phyloP scores from a whole-genome alignment of 2,797 vertebrate genomes.

The Lepilemur septentrionalis region DNA sequence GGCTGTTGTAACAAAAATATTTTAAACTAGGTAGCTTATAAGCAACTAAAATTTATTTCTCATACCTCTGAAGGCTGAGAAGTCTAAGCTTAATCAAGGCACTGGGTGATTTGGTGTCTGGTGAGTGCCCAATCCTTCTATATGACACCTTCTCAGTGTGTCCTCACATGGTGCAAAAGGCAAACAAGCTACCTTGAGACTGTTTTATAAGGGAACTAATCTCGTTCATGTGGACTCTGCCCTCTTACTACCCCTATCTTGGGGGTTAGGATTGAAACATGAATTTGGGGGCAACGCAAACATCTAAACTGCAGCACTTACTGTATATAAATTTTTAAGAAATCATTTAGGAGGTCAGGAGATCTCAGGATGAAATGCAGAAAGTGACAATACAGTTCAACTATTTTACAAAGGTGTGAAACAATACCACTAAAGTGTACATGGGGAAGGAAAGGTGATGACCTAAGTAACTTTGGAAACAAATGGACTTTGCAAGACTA shows the following conservation, averaged over 20 bases:
- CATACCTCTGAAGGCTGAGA: neutral
- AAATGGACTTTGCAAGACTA: neutral
- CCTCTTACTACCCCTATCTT: neutral
- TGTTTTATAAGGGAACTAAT: neutral
- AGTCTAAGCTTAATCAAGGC: neutral
- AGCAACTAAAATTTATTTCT: neutral
- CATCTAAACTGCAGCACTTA: neutral
- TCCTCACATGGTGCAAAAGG: neutral
- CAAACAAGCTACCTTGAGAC: neutral
- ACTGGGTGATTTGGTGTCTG: neutral
- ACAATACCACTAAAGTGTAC: neutral
- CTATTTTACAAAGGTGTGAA: neutral
- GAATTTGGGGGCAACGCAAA: neutral
- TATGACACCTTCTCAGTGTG: neutral
- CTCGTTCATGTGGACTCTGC: neutral
- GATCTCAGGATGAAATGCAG: neutral
- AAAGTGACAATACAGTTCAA: neutral
- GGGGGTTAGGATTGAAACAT: neutral
- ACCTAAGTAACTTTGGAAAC: neutral
- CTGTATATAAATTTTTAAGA: neutral
- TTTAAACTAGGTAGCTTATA: neutral
- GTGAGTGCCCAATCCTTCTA: neutral
- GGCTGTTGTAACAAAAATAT: too few species aligned
- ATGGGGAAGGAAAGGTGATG: neutral
- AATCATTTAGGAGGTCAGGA: neutral